Percentiles rank a stretch among this genome's conserved stretches.
Conservation (phyloP, 2,888 invertebrate species). For the Ceraclea dissimilis region DNA sequence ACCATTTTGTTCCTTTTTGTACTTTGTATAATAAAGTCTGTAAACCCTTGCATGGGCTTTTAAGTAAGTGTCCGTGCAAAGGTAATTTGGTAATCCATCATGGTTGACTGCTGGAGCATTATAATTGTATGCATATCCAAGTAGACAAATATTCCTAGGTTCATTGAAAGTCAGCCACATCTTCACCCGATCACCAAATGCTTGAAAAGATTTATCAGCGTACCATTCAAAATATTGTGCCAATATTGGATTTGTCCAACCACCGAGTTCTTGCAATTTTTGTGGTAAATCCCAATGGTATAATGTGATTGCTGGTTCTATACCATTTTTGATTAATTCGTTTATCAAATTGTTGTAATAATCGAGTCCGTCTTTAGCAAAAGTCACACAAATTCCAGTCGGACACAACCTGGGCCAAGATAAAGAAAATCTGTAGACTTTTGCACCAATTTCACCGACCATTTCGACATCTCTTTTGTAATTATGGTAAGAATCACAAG, state of each 20-base stretch:
- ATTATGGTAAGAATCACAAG: slow-evolving; percentile 51
- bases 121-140: slow-evolving; percentile 43
- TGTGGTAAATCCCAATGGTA: slow-evolving; percentile 64
- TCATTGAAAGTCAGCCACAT: slow-evolving; percentile 62
- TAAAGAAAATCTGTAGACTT: slow-evolving; percentile 41
- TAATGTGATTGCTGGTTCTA: slow-evolving; percentile 55
- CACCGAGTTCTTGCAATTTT: slow-evolving; percentile 46
- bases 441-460: slow-evolving; percentile 31
- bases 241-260: slow-evolving; percentile 46
- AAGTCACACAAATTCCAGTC: slow-evolving; percentile 27
- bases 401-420: slow-evolving; percentile 48
- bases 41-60: slow-evolving; percentile 59
- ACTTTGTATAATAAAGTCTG: slow-evolving; percentile 47
- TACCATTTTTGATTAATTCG: slow-evolving; percentile 43
- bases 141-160: slow-evolving; percentile 44
- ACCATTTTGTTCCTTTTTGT: slow-evolving; percentile 32
- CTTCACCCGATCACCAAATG: slow-evolving; percentile 44
- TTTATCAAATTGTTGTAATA: slow-evolving; percentile 57
- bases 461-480: slow-evolving; percentile 38
- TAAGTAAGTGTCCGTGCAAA: slow-evolving; percentile 55
- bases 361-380: slow-evolving; percentile 37
- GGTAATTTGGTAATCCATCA: slow-evolving; percentile 50
- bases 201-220: slow-evolving; percentile 37
- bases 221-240: slow-evolving; percentile 49
- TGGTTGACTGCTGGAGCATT: slow-evolving; percentile 43